Evolutionary conservation across 2,113 vertebrate genomes (phyloP).

Genomic region (Eulacestoma nigropectus): DNA sequence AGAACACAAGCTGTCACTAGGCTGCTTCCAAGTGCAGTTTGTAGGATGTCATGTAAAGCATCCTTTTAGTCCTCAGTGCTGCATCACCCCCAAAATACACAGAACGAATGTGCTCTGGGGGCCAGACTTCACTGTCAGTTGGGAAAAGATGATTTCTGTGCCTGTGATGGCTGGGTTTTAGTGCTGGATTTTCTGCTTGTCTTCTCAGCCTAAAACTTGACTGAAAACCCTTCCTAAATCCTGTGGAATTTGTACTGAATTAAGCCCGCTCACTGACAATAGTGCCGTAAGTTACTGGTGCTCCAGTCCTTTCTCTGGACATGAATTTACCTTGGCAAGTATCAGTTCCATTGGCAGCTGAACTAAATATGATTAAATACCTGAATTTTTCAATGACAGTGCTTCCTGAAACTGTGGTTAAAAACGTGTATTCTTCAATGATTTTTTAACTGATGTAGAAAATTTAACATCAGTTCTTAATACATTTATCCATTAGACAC

Average conservation of each 20-base stretch:
- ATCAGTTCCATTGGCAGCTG: not conserved
- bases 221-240: not conserved
- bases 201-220: not conserved
- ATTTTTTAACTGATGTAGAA: not conserved
- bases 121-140: not conserved
- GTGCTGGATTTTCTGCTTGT: not conserved
- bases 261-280: fast-evolving
- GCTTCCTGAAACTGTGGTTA: not conserved
- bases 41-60: not conserved
- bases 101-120: fast-evolving
- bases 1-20: not conserved
- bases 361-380: not conserved
- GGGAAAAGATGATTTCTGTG: not conserved
- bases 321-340: not conserved
- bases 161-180: fast-evolving
- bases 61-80: not conserved
- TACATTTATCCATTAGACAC: not conserved
- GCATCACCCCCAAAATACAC: not conserved
- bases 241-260: not conserved
- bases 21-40: not conserved
- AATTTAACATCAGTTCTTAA: not conserved
- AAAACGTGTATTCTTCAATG: not conserved
- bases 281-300: not conserved
- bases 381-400: not conserved
- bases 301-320: fast-evolving